These are phyloP conservation scores for Lepus townsendii DNA, from an alignment of 2,797 vertebrate genomes.

Conservation along the genomic window DNA sequence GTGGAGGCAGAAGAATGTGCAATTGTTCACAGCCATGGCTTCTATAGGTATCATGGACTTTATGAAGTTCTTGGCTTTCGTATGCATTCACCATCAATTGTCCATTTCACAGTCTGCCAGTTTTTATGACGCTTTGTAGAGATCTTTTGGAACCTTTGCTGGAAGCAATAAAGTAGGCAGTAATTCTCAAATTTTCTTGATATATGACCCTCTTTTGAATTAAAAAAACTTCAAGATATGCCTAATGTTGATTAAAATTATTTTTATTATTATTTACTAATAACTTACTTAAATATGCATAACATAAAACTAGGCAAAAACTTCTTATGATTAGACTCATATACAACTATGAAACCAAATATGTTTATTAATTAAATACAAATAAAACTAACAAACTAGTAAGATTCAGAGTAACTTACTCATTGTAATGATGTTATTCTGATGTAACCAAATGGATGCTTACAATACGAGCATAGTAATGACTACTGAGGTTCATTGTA, in stretches of 20 bases:
- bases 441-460: slow-evolving; percentile 48
- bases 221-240: background rate
- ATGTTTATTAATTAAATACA: slow-evolving; percentile 56
- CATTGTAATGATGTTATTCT: slow-evolving; percentile 66
- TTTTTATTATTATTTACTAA: slow-evolving; percentile 35
- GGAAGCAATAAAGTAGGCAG: slow-evolving; percentile 29
- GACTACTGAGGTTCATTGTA: slow-evolving; percentile 11
- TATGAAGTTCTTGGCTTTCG: slow-evolving; percentile 66
- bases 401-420: slow-evolving; percentile 43
- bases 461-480: slow-evolving; percentile 4
- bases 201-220: slow-evolving; percentile 42
- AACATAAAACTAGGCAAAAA: slow-evolving; percentile 18
- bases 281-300: slow-evolving; percentile 45
- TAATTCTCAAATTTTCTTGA: slow-evolving; percentile 48
- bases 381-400: slow-evolving; percentile 39
- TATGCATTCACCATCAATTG: slow-evolving; percentile 40
- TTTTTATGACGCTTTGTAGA: slow-evolving; percentile 69
- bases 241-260: slow-evolving; percentile 39
- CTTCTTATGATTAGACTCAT: slow-evolving; percentile 45
- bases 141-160: slow-evolving; percentile 55
- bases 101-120: slow-evolving; percentile 64
- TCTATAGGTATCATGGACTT: slow-evolving; percentile 51
- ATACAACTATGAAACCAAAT: slow-evolving; percentile 43
- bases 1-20: background rate
- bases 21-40: background rate